phyloP scores from a whole-genome alignment of 2,888 invertebrate species.

The Criorhina ranunculi region DNA sequence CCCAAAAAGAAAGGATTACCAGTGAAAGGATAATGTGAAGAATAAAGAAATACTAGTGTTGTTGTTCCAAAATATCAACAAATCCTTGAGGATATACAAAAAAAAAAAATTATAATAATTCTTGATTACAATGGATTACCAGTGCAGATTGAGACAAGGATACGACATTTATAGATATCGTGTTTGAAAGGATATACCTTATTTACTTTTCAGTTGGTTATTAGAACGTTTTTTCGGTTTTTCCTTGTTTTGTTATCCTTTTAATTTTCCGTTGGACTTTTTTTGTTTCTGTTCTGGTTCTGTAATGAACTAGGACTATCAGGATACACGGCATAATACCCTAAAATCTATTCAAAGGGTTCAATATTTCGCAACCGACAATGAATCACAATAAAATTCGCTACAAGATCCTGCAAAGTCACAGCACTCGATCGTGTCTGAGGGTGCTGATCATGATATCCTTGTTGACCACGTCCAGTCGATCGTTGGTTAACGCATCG shows the following conservation, averaged over 20 bases:
- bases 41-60: conserved; percentile 25
- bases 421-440: conserved; percentile 44
- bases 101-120: conserved; percentile 33
- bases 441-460: conserved; percentile 50
- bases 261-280: conserved; percentile 32
- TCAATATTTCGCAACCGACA: conserved; percentile 59
- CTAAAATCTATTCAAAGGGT: conserved; percentile 9
- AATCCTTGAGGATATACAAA: conserved; percentile 51
- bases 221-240: conserved; percentile 30
- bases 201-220: conserved; percentile 35
- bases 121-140: conserved; percentile 67
- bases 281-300: conserved; percentile 10
- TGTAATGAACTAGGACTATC: conserved; percentile 24
- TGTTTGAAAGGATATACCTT: conserved; percentile 69
- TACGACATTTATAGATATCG: conserved; percentile 50
- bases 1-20: conserved; percentile 64
- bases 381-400: conserved; percentile 77
- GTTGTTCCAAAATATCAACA: conserved; percentile 20
- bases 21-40: conserved; percentile 71
- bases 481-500: conserved; percentile 62
- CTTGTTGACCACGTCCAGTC: conserved; percentile 47
- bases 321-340: conserved; percentile 1
- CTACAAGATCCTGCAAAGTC: conserved; percentile 61
- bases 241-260: conserved; percentile 37
- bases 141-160: conserved; percentile 75